Evolutionary conservation across 92 coral and sea anemone species (phyloP).

Genomic region (Nematostella vectensis): DNA sequence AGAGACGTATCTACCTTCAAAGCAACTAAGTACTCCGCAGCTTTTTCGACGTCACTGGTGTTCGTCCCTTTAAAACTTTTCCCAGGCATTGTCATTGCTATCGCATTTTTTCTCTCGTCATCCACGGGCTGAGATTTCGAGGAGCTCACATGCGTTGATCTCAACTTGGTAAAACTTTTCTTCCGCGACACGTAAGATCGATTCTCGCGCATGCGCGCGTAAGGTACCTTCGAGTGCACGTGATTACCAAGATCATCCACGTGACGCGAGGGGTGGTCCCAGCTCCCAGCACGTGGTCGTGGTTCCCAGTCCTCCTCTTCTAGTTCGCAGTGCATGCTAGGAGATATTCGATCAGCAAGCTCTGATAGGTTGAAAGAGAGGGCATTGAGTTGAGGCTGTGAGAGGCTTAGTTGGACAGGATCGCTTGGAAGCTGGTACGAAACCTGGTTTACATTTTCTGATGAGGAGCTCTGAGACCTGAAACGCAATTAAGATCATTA

Average conservation of each 20-base stretch:
- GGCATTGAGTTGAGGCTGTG: slow-evolving; percentile 55
- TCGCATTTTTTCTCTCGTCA: no score
- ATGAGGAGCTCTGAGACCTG: no score
- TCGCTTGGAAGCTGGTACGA: neutral
- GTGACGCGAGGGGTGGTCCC: slow-evolving; percentile 5
- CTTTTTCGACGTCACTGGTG: slow-evolving; percentile 21
- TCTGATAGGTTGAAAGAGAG: slow-evolving; percentile 66
- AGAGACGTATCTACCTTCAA: slow-evolving; percentile 5
- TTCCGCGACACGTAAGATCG: slow-evolving; percentile 46
- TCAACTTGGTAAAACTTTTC: slow-evolving; percentile 43
- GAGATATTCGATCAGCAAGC: slow-evolving; percentile 70
- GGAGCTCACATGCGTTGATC: slow-evolving; percentile 7
- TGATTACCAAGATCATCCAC: slow-evolving; percentile 6
- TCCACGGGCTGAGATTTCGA: slow-evolving; percentile 1
- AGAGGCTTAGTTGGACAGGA: slow-evolving; percentile 22
- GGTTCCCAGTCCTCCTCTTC: slow-evolving; percentile 22
- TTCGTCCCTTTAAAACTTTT: no score
- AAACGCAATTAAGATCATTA: no score
- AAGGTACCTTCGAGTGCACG: slow-evolving; percentile 49
- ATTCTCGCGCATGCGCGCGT: slow-evolving; percentile 33
- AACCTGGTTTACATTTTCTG: neutral
- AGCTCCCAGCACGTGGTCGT: neutral
- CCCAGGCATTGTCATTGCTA: no score
- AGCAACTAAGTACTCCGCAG: slow-evolving; percentile 6
- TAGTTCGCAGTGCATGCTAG: slow-evolving; percentile 21